Evolutionary conservation across 2,888 invertebrate genomes (phyloP).

Genomic region (Dromius quadrimaculatus): DNA sequence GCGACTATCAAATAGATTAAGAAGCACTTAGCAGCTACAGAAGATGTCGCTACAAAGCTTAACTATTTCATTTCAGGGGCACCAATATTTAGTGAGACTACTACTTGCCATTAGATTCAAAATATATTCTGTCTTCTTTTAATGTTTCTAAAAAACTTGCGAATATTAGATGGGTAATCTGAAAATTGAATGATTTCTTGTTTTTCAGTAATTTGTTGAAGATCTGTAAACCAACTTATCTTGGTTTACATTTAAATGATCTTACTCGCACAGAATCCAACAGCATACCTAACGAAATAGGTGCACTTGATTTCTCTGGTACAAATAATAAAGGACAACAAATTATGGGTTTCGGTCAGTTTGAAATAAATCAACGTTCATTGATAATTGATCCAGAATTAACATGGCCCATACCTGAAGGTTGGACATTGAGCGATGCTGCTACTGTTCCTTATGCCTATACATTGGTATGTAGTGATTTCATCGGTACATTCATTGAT

Average conservation of each 20-base stretch:
- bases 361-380: constrained; percentile 61
- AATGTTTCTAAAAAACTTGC: too few relatives aligned
- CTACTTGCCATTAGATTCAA: too few relatives aligned
- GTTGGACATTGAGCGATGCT: constrained; percentile 81
- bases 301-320: constrained; percentile 64
- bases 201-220: constrained; percentile 3
- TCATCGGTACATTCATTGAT: too few relatives aligned
- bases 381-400: constrained; percentile 65
- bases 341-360: constrained; percentile 76
- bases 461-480: constrained; percentile 69
- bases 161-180: too few relatives aligned
- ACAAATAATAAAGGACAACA: constrained; percentile 68
- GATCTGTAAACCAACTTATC: neutral
- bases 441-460: constrained; percentile 87
- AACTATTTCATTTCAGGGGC: too few relatives aligned
- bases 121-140: too few relatives aligned
- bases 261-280: constrained; percentile 46
- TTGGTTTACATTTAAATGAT: constrained; percentile 15
- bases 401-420: constrained; percentile 78
- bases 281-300: constrained; percentile 60
- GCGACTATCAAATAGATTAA: too few relatives aligned
- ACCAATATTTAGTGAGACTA: too few relatives aligned
- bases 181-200: too few relatives aligned
- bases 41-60: too few relatives aligned
- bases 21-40: too few relatives aligned